Evolutionary conservation across 2,888 invertebrate genomes (phyloP).

Genomic region (Volucella zonaria): DNA sequence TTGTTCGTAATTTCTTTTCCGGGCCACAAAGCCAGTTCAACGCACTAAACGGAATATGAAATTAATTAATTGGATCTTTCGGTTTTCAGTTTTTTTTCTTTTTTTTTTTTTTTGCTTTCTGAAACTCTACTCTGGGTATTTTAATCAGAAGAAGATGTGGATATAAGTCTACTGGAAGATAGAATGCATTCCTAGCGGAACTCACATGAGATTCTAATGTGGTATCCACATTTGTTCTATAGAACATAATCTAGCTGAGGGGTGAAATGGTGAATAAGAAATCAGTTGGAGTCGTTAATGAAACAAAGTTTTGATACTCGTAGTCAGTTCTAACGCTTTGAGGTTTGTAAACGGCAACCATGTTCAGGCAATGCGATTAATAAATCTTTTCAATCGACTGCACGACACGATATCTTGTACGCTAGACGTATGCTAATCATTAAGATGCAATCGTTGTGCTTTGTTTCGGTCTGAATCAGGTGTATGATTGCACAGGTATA

Average conservation of each 20-base stretch:
- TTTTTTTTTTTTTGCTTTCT: conserved; percentile 7
- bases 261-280: neutral
- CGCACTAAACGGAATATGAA: conserved; percentile 58
- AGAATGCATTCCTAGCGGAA: conserved; percentile 51
- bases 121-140: conserved; percentile 6
- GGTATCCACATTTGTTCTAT: neutral
- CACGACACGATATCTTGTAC: conserved; percentile 28
- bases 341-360: neutral
- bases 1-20: conserved; percentile 30
- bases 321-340: neutral
- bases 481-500: too few species aligned
- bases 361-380: conserved; percentile 20
- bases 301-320: neutral
- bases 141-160: conserved; percentile 42
- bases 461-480: too few species aligned
- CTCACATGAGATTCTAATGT: conserved; percentile 15
- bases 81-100: conserved; percentile 20
- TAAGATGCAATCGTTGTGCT: neutral
- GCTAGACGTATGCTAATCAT: conserved; percentile 6
- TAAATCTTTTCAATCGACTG: conserved; percentile 45
- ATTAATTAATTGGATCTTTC: conserved; percentile 49
- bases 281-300: neutral
- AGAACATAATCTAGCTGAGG: too few species aligned
- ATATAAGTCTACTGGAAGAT: conserved; percentile 31
- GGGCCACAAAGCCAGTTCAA: conserved; percentile 28